These are phyloP conservation scores for Tipula vernalis DNA, from an alignment of 2,888 invertebrate species.

Conservation along the genomic window DNA sequence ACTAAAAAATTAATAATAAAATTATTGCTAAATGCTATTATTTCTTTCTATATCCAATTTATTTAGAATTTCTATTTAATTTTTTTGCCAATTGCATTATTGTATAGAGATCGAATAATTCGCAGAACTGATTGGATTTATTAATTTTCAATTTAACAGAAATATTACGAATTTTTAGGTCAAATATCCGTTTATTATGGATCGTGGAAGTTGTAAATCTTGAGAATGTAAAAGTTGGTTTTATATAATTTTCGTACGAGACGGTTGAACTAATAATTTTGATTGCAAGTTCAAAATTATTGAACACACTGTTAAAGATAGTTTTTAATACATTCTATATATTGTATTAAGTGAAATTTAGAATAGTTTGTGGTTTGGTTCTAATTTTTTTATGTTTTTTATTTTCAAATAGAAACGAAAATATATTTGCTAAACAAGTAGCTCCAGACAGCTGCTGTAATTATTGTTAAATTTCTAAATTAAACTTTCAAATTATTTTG, in stretches of 20 bases:
- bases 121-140: not conserved
- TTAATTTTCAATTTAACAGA: not conserved
- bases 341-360: too few species aligned
- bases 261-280: not conserved
- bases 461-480: too few species aligned
- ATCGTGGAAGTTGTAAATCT: not conserved
- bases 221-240: not conserved
- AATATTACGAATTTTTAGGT: not conserved
- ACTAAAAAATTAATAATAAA: not conserved
- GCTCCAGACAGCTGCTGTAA: too few species aligned
- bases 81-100: not conserved
- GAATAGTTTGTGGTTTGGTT: too few species aligned
- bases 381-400: too few species aligned
- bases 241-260: too few species aligned
- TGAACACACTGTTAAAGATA: too few species aligned
- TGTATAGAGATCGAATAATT: not conserved
- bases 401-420: too few species aligned
- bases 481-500: too few species aligned
- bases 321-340: too few species aligned
- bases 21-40: not conserved
- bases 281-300: too few species aligned
- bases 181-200: not conserved
- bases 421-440: too few species aligned
- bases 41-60: not conserved
- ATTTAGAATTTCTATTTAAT: not conserved